Evolutionary conservation across 30 jellyfish, hydroid and myxozoan species (phyloP).

Genomic region (Chrysaora quinquecirrha): DNA sequence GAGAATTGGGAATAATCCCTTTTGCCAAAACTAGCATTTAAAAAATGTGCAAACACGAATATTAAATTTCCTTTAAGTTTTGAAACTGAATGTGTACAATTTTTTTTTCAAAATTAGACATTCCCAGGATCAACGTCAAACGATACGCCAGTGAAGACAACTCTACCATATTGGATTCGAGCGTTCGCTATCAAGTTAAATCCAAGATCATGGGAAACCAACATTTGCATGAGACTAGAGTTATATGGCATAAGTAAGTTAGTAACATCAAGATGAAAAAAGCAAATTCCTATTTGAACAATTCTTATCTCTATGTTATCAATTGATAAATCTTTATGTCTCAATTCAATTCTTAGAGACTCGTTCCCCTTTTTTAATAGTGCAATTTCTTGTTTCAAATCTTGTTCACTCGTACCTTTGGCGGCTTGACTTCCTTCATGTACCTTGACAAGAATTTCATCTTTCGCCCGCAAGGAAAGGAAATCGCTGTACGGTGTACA

Average conservation of each 20-base stretch:
- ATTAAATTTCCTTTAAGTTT: too few species aligned
- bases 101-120: neutral
- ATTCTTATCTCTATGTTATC: too few species aligned
- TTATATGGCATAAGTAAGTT: too few species aligned
- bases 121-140: neutral
- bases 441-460: neutral
- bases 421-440: neutral
- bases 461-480: slow-evolving; percentile 2
- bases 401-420: neutral
- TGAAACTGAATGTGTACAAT: too few species aligned
- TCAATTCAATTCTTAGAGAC: neutral
- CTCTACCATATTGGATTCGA: neutral
- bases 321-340: neutral
- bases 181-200: neutral
- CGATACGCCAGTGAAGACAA: neutral
- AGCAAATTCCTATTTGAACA: too few species aligned
- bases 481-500: neutral
- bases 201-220: too few species aligned
- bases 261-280: too few species aligned
- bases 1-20: too few species aligned
- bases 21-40: too few species aligned
- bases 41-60: too few species aligned
- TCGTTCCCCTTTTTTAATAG: neutral
- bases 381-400: neutral
- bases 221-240: too few species aligned